Percentiles rank a stretch among this genome's conserved stretches.
These are phyloP conservation scores for Polylopha cassiicola DNA, from an alignment of 2,888 invertebrate genomes.

Conservation along the genomic window DNA sequence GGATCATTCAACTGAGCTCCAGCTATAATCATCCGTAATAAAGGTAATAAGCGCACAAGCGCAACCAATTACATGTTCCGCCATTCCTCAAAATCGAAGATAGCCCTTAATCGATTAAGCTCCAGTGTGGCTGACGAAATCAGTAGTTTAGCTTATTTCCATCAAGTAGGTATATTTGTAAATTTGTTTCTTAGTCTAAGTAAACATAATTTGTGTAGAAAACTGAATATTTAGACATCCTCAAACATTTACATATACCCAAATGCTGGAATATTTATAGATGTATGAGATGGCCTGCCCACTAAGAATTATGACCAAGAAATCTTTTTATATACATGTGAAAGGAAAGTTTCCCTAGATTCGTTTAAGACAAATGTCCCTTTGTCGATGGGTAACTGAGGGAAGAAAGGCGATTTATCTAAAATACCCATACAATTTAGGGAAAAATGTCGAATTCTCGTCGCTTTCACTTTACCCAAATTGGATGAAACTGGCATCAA, in stretches of 20 bases:
- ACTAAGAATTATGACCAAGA: conserved; percentile 27
- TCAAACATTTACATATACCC: too few species aligned
- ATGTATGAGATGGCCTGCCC: conserved; percentile 2
- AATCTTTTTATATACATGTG: conserved; percentile 42
- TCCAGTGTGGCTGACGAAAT: conserved; percentile 10
- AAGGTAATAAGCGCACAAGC: conserved; percentile 40
- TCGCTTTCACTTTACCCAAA: conserved; percentile 69
- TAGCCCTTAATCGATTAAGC: conserved; percentile 24
- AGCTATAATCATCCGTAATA: conserved; percentile 55
- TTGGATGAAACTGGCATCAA: conserved; percentile 67
- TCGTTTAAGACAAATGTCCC: conserved; percentile 65
- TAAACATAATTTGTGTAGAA: background rate
- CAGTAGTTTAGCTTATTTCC: background rate
- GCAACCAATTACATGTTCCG: conserved; percentile 39
- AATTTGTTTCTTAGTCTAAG: too few species aligned
- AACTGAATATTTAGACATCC: too few species aligned
- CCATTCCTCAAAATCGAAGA: conserved; percentile 32
- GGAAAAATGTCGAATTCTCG: conserved; percentile 65
- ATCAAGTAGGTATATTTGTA: background rate
- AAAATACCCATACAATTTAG: conserved; percentile 72
- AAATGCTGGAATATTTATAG: too few species aligned
- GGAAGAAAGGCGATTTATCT: conserved; percentile 69
- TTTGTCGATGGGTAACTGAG: conserved; percentile 63
- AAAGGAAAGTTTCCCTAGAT: conserved; percentile 52
- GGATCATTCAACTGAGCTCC: conserved; percentile 33